Evolutionary conservation across 2,888 invertebrate species (phyloP).

Genomic region (Ryuthela nishihirai): DNA sequence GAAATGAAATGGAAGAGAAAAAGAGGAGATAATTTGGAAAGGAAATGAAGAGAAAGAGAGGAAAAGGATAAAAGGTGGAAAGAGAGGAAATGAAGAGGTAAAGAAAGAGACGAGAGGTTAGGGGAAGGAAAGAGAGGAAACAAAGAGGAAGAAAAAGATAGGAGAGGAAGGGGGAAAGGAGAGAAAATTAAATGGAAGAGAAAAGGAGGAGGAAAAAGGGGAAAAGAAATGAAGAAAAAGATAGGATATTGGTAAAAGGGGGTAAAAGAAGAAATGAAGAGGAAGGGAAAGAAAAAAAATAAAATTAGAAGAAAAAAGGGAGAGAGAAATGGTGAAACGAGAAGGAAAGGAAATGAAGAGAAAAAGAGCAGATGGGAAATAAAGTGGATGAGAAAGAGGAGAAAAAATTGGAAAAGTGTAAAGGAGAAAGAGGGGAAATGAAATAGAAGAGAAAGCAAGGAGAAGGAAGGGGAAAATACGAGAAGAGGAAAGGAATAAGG

Average conservation of each 20-base stretch:
- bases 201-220: background rate
- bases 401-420: background rate
- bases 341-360: background rate
- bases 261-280: background rate
- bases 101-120: background rate
- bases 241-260: background rate
- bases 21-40: background rate
- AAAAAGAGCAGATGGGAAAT: background rate
- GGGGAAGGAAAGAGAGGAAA: too few relatives aligned
- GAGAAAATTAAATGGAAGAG: background rate
- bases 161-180: background rate
- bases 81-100: too few relatives aligned
- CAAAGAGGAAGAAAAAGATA: background rate
- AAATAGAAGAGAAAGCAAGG: background rate
- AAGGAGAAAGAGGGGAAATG: too few relatives aligned
- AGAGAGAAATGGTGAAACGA: background rate
- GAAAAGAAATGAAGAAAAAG: background rate
- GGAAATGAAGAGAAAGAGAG: background rate
- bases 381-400: background rate
- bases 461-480: background rate
- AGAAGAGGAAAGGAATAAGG: background rate
- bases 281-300: background rate
- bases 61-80: too few relatives aligned
- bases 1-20: background rate
- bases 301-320: background rate